phyloP scores from a whole-genome alignment of 1,140 invertebrate species.

The Euborellia annulipes region DNA sequence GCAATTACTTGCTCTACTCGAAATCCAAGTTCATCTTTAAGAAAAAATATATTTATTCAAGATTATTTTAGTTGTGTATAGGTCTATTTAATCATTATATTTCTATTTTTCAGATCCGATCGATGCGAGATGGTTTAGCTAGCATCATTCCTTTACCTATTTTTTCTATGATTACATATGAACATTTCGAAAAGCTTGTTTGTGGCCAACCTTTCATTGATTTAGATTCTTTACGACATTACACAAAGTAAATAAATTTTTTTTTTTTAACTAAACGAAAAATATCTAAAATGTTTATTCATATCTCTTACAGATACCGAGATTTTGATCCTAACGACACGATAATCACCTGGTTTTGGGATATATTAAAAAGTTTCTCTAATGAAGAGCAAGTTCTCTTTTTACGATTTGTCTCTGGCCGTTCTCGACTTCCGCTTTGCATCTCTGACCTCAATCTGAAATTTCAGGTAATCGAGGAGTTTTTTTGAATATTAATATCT shows the following conservation, averaged over 20 bases:
- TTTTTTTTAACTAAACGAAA: background rate
- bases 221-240: background rate
- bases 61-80: no score
- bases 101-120: constrained; percentile 29
- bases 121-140: constrained; percentile 46
- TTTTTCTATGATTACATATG: constrained; percentile 40
- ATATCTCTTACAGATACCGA: constrained; percentile 35
- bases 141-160: constrained; percentile 48
- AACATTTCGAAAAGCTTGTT: constrained; percentile 44
- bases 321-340: constrained; percentile 44
- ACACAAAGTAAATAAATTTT: background rate
- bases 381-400: constrained; percentile 49
- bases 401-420: constrained; percentile 49
- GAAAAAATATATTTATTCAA: no score
- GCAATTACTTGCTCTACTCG: no score
- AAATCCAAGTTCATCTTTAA: no score
- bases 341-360: constrained; percentile 48
- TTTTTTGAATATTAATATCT: no score
- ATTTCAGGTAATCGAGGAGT: constrained; percentile 42
- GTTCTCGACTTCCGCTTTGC: constrained; percentile 46
- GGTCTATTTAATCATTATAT: no score
- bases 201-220: constrained; percentile 37
- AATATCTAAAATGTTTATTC: constrained; percentile 6
- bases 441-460: constrained; percentile 47
- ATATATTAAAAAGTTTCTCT: constrained; percentile 42